Base-by-base conservation (phyloP, 2,797 vertebrate species). In the Falco biarmicus region DNA sequence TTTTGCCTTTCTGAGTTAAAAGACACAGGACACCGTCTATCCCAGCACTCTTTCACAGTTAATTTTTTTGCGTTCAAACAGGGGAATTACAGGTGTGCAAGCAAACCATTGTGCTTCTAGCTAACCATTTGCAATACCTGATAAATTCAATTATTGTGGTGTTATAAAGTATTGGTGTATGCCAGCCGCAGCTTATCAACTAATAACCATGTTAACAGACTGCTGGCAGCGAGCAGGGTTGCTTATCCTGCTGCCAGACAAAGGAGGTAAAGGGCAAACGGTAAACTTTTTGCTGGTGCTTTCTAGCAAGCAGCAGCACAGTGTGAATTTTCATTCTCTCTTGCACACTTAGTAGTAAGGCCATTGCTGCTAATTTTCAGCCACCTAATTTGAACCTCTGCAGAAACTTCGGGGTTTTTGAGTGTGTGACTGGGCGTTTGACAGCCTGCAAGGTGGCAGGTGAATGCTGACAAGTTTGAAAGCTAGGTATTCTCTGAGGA, bases 391-490 rank as follows among this genome's bases (percentile, higher is more conserved):
- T 66, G 89, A 95, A 39, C 25, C 53, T 74, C 6, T 32, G 45
- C 15, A 7, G 70, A 73, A 81, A 54, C 29, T 28, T 0, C 24
- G 43, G 24, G 13, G 1, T 20, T 34, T 71, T 74, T 64, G 28
- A 54, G 26, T 21, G 43, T 61, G 50, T 63, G 76, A 77, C 43
- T 21, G 5, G 26, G 71, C 34, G 43, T 65, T 61, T 91, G 85
- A 51, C 50, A 94, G 54, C 77, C 65, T 89, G 51, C 14, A 54
- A 64, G 78, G 85, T 32, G 20, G 31, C 54, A 68, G 50, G 50
- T 15, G 18, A 78, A 84, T 39, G 65, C 88, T 90, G 81, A 69
- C 80, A 82, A 82, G 66, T 69, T 84, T n/a, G 92, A 92, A 84
- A 84, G 41, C 15, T 32, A 26, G 29, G 25, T 93, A 37, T 79